A percentile compares a stretch with the other conserved stretches of the same genome.
Evolutionary conservation across 2,888 invertebrate genomes (phyloP).

Genomic region (Hyles lineata): DNA sequence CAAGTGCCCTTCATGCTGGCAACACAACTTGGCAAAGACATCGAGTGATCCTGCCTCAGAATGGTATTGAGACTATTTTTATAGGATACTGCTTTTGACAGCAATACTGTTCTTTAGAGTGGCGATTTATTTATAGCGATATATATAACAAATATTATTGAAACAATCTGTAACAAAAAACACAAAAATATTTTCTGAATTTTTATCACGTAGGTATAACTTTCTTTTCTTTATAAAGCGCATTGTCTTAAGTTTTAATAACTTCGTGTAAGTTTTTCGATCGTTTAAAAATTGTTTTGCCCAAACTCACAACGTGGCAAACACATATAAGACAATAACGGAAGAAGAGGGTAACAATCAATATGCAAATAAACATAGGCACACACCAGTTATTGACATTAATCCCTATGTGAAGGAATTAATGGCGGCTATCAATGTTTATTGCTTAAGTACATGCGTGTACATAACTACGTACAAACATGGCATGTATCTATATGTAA

Average conservation of each 20-base stretch:
- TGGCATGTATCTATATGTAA: constrained; percentile 24
- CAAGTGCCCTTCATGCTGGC: constrained; percentile 73
- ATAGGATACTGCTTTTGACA: constrained; percentile 56
- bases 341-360: background rate
- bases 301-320: background rate
- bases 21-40: constrained; percentile 73
- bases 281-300: background rate
- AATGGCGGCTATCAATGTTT: constrained; percentile 16
- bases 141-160: background rate
- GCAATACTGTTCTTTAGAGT: constrained; percentile 23
- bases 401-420: constrained; percentile 22
- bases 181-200: background rate
- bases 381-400: background rate
- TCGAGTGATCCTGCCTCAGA: constrained; percentile 65
- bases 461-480: constrained; percentile 27
- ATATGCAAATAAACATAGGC: constrained; percentile 24
- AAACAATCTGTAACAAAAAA: too few species aligned
- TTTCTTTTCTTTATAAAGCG: too few species aligned
- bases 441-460: constrained; percentile 24
- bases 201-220: background rate
- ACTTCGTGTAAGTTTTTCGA: background rate
- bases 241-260: too few species aligned
- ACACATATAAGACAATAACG: too few species aligned
- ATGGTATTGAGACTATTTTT: constrained; percentile 56
- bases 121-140: constrained; percentile 22